Percentiles rank a stretch among this genome's conserved stretches.
These are phyloP conservation scores for Pandemis corylana DNA, from an alignment of 2,888 invertebrate genomes.

Conservation along the genomic window DNA sequence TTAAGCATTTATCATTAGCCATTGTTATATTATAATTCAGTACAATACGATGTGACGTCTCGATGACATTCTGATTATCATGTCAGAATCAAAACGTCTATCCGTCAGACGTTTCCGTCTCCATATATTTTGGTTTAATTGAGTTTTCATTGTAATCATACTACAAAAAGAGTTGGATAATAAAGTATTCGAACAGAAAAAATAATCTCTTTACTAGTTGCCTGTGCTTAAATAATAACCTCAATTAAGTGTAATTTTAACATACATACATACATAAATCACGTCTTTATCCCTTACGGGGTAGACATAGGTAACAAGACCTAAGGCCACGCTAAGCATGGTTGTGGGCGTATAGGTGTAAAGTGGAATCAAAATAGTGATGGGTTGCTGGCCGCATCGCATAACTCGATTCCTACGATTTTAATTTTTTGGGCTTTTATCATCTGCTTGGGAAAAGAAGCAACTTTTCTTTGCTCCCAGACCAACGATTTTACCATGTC, in stretches of 20 bases:
- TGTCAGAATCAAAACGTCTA: conserved; percentile 30
- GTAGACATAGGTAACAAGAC: too few relatives aligned
- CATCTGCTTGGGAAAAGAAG: too few relatives aligned
- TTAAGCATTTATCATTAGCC: conserved; percentile 32
- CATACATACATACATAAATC: too few relatives aligned
- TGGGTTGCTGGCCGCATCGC: too few relatives aligned
- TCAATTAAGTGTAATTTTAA: neutral
- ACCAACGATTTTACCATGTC: too few relatives aligned
- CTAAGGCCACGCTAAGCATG: too few relatives aligned
- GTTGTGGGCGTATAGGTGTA: too few relatives aligned
- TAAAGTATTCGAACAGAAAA: neutral
- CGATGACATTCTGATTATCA: conserved; percentile 39
- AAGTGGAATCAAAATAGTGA: too few relatives aligned
- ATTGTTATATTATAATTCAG: conserved; percentile 35
- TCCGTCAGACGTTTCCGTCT: conserved; percentile 22
- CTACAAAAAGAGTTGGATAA: neutral
- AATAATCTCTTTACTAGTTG: neutral
- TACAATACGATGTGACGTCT: conserved; percentile 33
- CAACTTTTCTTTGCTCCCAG: too few relatives aligned
- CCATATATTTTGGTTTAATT: conserved; percentile 23
- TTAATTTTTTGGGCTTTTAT: too few relatives aligned
- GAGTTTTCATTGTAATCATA: conserved; percentile 23
- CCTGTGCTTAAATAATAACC: neutral
- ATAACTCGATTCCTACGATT: too few relatives aligned
- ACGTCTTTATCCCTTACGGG: too few relatives aligned